These are phyloP conservation scores for Parus major DNA, from an alignment of 2,113 vertebrate genomes.

Conservation along the genomic window DNA sequence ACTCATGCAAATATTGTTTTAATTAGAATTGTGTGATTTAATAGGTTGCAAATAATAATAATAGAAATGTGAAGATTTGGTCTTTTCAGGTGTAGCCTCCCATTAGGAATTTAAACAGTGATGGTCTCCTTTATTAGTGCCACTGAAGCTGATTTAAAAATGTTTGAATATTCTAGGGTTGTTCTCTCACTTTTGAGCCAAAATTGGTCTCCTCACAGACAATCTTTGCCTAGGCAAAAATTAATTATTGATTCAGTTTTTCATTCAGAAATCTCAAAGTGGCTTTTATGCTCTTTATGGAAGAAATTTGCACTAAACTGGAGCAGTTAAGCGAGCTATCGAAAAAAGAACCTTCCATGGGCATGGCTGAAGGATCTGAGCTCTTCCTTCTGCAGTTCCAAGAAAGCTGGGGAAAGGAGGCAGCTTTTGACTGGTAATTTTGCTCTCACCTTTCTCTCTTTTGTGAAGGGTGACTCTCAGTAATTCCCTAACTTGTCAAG, in stretches of 20 bases:
- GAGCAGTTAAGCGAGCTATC: neutral
- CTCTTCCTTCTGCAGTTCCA: neutral
- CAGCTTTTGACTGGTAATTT: neutral
- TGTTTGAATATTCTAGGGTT: neutral
- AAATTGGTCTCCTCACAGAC: neutral
- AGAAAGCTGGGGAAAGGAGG: neutral
- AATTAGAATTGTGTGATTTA: neutral
- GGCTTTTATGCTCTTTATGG: neutral
- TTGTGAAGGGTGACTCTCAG: neutral
- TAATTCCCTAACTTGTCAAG: neutral
- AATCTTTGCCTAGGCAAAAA: neutral
- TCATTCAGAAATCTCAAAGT: constrained; percentile 4
- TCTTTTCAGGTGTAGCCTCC: neutral
- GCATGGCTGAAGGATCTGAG: neutral
- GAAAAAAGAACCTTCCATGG: neutral
- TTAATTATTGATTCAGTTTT: neutral
- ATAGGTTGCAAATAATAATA: neutral
- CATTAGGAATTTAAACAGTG: neutral
- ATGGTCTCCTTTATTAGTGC: neutral
- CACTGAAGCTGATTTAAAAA: neutral
- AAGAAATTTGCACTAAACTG: neutral
- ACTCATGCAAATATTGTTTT: neutral
- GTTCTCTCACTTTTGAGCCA: neutral
- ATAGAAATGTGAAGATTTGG: neutral
- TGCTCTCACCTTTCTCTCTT: neutral